Evolutionary conservation across 2,797 vertebrate species (phyloP).

Genomic region (Lates japonicus): DNA sequence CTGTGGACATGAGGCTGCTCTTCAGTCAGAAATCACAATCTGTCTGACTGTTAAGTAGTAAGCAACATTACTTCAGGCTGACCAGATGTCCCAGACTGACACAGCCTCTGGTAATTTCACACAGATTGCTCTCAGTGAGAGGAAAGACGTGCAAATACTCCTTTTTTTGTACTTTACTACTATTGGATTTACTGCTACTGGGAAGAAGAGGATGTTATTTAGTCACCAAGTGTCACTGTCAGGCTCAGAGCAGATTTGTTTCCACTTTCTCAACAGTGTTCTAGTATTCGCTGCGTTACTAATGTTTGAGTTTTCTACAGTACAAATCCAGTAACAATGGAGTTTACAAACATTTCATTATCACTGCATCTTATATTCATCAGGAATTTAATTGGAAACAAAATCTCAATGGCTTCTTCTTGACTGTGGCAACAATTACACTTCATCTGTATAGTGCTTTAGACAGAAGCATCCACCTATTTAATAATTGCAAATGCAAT

Average conservation of each 20-base stretch:
- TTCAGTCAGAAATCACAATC: conserved; percentile 64
- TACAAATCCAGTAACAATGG: background rate
- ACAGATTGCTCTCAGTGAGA: conserved; percentile 45
- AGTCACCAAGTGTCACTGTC: background rate
- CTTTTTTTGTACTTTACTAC: background rate
- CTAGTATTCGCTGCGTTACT: background rate
- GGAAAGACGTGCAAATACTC: background rate
- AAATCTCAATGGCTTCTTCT: background rate
- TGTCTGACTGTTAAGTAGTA: conserved; percentile 51
- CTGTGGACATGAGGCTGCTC: conserved; percentile 38
- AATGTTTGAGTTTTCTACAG: background rate
- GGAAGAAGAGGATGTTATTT: background rate
- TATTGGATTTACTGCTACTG: conserved; percentile 10
- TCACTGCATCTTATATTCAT: background rate
- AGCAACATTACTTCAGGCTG: conserved; percentile 61
- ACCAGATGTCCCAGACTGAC: conserved; percentile 68
- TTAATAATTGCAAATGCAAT: background rate
- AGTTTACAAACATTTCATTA: background rate
- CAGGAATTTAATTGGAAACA: background rate
- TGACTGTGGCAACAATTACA: background rate
- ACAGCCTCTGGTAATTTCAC: conserved; percentile 51
- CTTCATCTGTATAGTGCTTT: background rate
- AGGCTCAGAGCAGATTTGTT: conserved; percentile 5
- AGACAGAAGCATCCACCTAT: background rate
- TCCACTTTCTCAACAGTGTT: background rate